Evolutionary conservation across 2,797 vertebrate species (phyloP).

Genomic region (Poeciliopsis paucimaculata): DNA sequence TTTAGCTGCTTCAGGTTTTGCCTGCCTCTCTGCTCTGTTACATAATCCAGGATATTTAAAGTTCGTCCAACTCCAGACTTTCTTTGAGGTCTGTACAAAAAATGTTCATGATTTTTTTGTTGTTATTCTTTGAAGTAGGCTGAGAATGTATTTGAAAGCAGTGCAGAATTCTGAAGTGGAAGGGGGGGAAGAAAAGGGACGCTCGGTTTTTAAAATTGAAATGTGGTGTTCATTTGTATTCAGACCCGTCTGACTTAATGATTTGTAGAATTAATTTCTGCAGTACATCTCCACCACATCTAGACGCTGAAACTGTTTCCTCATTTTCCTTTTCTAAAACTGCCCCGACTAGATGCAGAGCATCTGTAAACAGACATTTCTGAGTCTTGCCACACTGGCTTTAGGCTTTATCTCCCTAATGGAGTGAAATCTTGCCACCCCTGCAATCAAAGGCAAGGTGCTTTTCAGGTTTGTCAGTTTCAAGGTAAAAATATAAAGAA

Average conservation of each 20-base stretch:
- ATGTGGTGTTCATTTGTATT: not conserved
- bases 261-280: not conserved
- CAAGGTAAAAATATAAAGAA: not conserved
- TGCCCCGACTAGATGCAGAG: not conserved
- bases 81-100: not conserved
- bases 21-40: conserved; percentile 2
- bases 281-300: not conserved
- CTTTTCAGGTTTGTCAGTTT: not conserved
- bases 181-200: not conserved
- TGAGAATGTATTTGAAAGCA: not conserved
- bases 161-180: not conserved
- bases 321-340: not conserved
- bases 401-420: not conserved
- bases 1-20: not conserved
- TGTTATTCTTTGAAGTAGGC: not conserved
- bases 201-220: not conserved
- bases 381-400: not conserved
- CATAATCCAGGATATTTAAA: conserved; percentile 1
- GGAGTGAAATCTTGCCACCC: not conserved
- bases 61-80: not conserved
- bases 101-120: not conserved
- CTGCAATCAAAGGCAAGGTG: not conserved
- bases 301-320: not conserved
- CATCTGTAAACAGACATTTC: not conserved
- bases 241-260: not conserved